phyloP scores from a whole-genome alignment of 2,888 invertebrate species.

The Onchidella celtica region DNA sequence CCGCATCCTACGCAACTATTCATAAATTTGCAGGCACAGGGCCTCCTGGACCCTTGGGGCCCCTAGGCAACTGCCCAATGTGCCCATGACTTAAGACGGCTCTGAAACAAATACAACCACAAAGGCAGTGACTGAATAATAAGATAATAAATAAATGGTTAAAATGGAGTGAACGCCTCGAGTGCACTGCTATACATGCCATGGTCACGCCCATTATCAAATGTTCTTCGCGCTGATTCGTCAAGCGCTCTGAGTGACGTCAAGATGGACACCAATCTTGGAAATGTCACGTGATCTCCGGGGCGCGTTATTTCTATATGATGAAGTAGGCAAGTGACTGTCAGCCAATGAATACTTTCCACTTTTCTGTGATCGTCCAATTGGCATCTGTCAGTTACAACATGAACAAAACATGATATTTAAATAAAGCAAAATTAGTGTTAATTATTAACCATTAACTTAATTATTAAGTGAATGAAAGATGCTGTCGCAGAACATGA shows the following conservation, averaged over 20 bases:
- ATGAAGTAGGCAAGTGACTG: conserved; percentile 61
- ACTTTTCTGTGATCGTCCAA: conserved; percentile 57
- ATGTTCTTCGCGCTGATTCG: conserved; percentile 13
- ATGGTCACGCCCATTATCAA: background rate
- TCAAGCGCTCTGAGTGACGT: conserved; percentile 47
- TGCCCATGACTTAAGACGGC: too few relatives aligned
- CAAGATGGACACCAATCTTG: conserved; percentile 35
- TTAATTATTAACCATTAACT: background rate
- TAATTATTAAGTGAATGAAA: background rate
- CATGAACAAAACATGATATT: background rate
- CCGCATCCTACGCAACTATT: too few relatives aligned
- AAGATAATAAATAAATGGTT: too few relatives aligned
- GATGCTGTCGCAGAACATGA: background rate
- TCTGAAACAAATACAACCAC: too few relatives aligned
- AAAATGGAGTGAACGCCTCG: conserved; percentile 11
- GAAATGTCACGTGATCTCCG: conserved; percentile 26
- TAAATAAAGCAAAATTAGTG: too few relatives aligned
- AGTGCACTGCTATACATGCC: background rate
- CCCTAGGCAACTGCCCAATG: too few relatives aligned
- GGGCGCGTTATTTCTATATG: conserved; percentile 46
- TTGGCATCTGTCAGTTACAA: conserved; percentile 40
- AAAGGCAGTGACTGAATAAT: too few relatives aligned
- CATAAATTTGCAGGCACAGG: too few relatives aligned
- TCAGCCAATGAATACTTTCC: conserved; percentile 60
- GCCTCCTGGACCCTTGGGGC: too few relatives aligned